Evolutionary conservation across 2,797 vertebrate genomes (phyloP).

Genomic region (Sebastolobus alascanus): DNA sequence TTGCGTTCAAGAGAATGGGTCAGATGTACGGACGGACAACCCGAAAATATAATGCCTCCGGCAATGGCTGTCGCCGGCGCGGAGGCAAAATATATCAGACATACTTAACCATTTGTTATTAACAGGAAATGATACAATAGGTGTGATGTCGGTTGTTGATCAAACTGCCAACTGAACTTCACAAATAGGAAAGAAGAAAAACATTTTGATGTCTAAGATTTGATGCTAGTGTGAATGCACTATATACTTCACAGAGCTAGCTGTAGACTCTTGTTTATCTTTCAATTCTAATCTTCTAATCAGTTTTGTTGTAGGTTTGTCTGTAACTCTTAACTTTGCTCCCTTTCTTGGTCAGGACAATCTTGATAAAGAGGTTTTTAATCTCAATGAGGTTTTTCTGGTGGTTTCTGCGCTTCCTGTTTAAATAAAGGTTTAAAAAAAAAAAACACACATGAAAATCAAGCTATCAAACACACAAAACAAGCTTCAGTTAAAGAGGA

Average conservation of each 20-base stretch:
- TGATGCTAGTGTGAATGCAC: too few relatives aligned
- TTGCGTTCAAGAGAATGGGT: too few relatives aligned
- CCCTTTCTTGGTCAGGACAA: not conserved
- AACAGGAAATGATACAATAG: not conserved
- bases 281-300: not conserved
- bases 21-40: too few relatives aligned
- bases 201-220: too few relatives aligned
- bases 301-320: not conserved
- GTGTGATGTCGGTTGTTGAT: not conserved
- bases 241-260: not conserved
- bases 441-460: not conserved
- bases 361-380: not conserved
- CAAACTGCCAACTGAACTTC: not conserved
- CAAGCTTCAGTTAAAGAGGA: not conserved
- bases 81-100: not conserved
- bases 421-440: not conserved
- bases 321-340: not conserved
- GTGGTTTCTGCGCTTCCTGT: not conserved
- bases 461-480: not conserved
- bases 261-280: not conserved
- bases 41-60: too few relatives aligned
- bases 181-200: too few relatives aligned
- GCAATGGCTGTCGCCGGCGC: fast-evolving
- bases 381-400: not conserved
- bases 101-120: not conserved